Evolutionary conservation across 2,888 invertebrate genomes (phyloP), one percentile per base, ranked within the genome.

Genomic region (Hirtodrosophila cameraria): DNA sequence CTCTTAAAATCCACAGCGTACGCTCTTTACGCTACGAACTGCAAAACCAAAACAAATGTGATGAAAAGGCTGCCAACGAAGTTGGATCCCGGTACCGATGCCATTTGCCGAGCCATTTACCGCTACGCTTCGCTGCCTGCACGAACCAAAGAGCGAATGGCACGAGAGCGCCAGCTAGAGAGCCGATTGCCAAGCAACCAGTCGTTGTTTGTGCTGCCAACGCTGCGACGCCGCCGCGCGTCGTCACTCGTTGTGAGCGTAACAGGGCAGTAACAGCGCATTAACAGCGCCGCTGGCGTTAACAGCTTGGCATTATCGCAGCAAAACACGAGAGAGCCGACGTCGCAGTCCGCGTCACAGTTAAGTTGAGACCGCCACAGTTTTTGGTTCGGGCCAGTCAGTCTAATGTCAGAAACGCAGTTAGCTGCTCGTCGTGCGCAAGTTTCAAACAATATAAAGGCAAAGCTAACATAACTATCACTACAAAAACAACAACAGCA

Each of bases 361-460:
- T 66, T 60, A 61, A 57, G 79, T 66, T 78, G 53, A 79, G 75
- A 80, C 74, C 73, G 83, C 80, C 75, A 75, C 80, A 76, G 78
- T 87, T 74, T 88, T 75, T 43, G 60, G 73, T 66, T 73, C 69
- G 67, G 57, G 69, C 70, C 69, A 66, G 57, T 89, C 88, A 90
- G 89, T 90, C 88, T 82, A 88, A 88, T 88, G 86, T 88, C 88
- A 90, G 90, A 89, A 88, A 85, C 88, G 88, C 87, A 89, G 88
- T 88, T 80, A 85, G 82, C 86, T 88, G 88, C 80, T 89, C 88
- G 89, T 88, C 86, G 89, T 88, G 88, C 89, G 90, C 88, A 88
- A 78, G 78, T 66, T 74, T 57, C 45, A 76, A 85, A 70, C 70
- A 69, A 67, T 65, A 52, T 46, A 60, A 69, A 67, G 74, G 50